Percentiles rank a stretch among this genome's conserved stretches.
Evolutionary conservation across 2,888 invertebrate genomes (phyloP).

Genomic region (Ecliptopera silaceata): DNA sequence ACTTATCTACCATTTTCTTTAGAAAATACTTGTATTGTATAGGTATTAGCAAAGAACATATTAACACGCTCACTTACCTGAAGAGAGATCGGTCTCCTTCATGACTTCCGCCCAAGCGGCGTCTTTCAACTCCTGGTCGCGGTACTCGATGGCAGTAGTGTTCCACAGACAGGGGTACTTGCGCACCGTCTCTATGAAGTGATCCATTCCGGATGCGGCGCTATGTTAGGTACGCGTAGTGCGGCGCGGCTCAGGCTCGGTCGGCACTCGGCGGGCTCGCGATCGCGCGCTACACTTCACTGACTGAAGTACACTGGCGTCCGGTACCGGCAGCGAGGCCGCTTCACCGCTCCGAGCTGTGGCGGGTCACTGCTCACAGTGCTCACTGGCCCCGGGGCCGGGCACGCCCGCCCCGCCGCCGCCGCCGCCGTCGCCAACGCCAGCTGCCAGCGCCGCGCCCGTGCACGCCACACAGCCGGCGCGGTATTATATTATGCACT

Average conservation of each 20-base stretch:
- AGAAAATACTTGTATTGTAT: too few relatives aligned
- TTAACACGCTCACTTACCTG: conserved; percentile 80
- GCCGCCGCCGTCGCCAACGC: too few relatives aligned
- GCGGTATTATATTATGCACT: too few relatives aligned
- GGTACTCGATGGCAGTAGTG: conserved; percentile 75
- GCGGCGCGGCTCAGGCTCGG: conserved; percentile 41
- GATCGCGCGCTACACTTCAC: too few relatives aligned
- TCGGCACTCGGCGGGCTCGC: conserved; percentile 23
- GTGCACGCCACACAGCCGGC: too few relatives aligned
- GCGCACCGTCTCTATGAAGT: conserved; percentile 73
- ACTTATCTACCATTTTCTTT: too few relatives aligned
- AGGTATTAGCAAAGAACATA: too few relatives aligned
- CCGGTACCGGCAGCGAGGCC: too few relatives aligned
- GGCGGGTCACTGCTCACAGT: conserved; percentile 22
- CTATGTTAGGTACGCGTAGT: conserved; percentile 19
- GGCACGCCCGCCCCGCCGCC: too few relatives aligned
- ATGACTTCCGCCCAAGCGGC: conserved; percentile 77
- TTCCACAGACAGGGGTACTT: conserved; percentile 78
- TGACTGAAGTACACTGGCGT: too few relatives aligned
- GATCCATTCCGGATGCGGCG: conserved; percentile 62
- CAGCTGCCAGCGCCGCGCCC: too few relatives aligned
- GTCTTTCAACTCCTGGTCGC: conserved; percentile 79
- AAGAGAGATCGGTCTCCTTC: conserved; percentile 73
- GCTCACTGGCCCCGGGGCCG: conserved; percentile 22
- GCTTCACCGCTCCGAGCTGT: not conserved